These are phyloP conservation scores for Trachelus troglodyta DNA, from an alignment of 2,888 invertebrate species.

Conservation along the genomic window DNA sequence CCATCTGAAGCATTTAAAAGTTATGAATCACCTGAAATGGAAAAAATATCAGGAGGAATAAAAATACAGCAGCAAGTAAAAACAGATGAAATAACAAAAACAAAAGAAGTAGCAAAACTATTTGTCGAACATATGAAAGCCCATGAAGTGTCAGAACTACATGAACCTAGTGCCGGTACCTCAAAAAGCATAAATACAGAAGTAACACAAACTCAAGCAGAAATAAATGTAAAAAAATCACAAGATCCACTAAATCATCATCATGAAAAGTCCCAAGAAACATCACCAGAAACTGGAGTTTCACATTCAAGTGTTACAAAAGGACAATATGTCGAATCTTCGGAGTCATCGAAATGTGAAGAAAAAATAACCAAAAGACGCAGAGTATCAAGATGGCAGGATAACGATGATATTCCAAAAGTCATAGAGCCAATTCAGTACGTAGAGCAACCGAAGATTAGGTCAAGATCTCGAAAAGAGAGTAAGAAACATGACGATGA, in stretches of 20 bases:
- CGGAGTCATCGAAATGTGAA: neutral
- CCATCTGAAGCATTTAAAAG: slow-evolving; percentile 5
- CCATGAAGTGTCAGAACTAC: neutral
- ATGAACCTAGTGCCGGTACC: neutral
- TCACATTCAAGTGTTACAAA: neutral
- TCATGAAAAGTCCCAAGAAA: neutral
- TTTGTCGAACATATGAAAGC: neutral
- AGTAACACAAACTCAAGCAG: neutral
- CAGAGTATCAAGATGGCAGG: neutral
- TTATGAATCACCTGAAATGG: slow-evolving; percentile 8
- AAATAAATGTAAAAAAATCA: neutral
- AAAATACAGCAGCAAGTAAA: neutral
- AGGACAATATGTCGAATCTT: neutral
- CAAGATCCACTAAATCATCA: neutral
- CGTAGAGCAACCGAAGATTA: neutral
- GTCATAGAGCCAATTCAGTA: neutral
- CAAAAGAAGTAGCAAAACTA: neutral
- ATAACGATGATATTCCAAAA: neutral
- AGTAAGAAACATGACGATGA: neutral
- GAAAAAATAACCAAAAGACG: neutral
- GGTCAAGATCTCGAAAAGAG: neutral
- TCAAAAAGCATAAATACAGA: neutral
- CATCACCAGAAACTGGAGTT: neutral
- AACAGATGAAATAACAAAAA: neutral
- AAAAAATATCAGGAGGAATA: slow-evolving; percentile 13